Evolutionary conservation across 1,140 invertebrate species (phyloP).

Genomic region (Neodiprion virginianus): DNA sequence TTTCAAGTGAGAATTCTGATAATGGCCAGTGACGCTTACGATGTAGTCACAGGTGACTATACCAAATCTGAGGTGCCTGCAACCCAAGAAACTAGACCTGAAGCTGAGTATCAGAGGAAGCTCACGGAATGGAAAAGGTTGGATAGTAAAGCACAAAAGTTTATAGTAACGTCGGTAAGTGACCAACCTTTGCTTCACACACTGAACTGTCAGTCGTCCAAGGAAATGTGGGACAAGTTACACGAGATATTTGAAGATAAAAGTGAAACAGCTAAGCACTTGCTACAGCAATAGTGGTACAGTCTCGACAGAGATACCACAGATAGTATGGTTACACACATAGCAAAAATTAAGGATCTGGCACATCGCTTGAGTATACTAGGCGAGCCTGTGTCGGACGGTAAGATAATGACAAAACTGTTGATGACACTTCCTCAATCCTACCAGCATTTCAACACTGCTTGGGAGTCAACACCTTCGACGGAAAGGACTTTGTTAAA

Average conservation of each 20-base stretch:
- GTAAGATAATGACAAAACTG: conserved; percentile 43
- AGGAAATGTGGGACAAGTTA: conserved; percentile 47
- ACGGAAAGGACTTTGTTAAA: conserved; percentile 34
- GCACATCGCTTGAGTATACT: conserved; percentile 31
- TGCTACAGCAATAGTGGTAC: conserved; percentile 44
- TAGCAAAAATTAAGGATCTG: conserved; percentile 43
- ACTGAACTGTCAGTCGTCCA: conserved; percentile 38
- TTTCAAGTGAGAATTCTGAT: conserved; percentile 9
- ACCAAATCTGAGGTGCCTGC: background rate
- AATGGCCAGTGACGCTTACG: background rate
- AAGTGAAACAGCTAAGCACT: conserved; percentile 36
- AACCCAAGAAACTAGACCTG: too few species aligned
- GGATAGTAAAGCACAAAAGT: conserved; percentile 33
- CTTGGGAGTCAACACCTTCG: conserved; percentile 37
- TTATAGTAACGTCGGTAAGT: conserved; percentile 35
- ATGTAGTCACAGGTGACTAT: conserved; percentile 1
- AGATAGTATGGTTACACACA: conserved; percentile 36
- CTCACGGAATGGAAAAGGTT: conserved; percentile 28
- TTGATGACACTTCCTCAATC: conserved; percentile 32
- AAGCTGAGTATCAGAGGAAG: background rate
- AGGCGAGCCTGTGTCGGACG: conserved; percentile 36
- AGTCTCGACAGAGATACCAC: conserved; percentile 22
- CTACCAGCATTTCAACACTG: conserved; percentile 40
- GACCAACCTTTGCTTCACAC: conserved; percentile 35
- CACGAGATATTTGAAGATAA: conserved; percentile 43